Base-by-base conservation (phyloP, 2,888 invertebrate species). In the Cybosia mesomella region DNA sequence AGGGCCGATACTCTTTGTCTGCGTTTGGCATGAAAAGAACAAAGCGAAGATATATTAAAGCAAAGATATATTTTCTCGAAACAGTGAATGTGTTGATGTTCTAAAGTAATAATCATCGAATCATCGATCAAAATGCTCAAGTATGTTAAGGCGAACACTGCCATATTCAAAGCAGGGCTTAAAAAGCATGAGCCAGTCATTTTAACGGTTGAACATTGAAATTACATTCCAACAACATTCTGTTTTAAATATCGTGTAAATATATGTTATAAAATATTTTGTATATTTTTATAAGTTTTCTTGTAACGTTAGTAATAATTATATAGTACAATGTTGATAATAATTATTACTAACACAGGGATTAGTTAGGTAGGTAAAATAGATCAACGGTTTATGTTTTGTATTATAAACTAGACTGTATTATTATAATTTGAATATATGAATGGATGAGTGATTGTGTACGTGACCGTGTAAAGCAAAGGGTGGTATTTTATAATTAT, bases 1-100 rank as follows among this genome's bases (percentile, higher is more conserved):
- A 28, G 28, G 28, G 5, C 28, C 28, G 8, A 54, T 9, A 7
- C 54, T n/a, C 21, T 22, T 53, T 53, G 13, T 18, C n/a, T 15
- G 32, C 18, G 58, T 18, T n/a, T n/a, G 18, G 18, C 32, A 32
- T 58, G 9, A 13, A 58, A n/a, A 18, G 8, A 58, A 58, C 18
- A n/a, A 49, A 49, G n/a, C 49, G 49, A n/a, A 49, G 49, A 49
- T 49, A 49, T 49, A 58, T n/a, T 32, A 32, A 15, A 34, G 13
- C 11, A 76, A 73, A 49, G 76, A 76, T 72, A 76, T 71, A 72
- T 74, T 75, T 72, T 79, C 74, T 58, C 54, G 70, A 92, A 95
- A 95, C 95, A 94, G 95, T 95, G 95, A 93, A 84, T 95, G 94
- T 95, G 95, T 94, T 95, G 95, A 95, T 93, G 87, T 91, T 90